Conservation (phyloP, 37 sponge, comb jelly and placozoan genomes). For the Bolinopsis microptera region DNA sequence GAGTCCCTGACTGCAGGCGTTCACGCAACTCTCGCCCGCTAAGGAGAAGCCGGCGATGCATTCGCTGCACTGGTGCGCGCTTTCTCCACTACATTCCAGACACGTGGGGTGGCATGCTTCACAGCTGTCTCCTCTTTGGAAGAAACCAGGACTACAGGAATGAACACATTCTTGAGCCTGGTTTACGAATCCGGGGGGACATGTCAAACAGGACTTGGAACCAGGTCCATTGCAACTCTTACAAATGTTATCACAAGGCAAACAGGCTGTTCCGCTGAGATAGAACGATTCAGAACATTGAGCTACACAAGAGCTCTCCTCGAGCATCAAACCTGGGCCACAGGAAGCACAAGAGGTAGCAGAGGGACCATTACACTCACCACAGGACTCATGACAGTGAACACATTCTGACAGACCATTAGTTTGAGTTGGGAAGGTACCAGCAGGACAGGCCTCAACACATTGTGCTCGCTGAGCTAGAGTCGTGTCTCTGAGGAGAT, state of each 20-base stretch:
- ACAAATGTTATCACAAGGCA: constrained; percentile 47
- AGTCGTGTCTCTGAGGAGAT: neutral
- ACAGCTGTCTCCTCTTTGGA: neutral
- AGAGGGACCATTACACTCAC: neutral
- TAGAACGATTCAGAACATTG: constrained; percentile 27
- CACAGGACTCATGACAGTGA: constrained; percentile 12
- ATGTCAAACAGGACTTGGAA: neutral
- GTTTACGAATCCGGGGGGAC: neutral
- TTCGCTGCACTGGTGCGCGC: constrained; percentile 37
- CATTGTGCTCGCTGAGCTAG: neutral
- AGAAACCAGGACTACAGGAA: neutral
- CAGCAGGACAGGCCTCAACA: constrained; percentile 37
- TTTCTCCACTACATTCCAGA: constrained; percentile 5
- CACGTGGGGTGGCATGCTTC: constrained; percentile 24
- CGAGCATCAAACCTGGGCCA: neutral
- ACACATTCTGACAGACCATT: neutral
- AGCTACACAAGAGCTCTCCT: neutral
- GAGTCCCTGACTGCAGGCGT: constrained; percentile 21
- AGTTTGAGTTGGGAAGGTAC: neutral
- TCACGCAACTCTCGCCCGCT: neutral
- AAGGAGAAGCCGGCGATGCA: constrained; percentile 27
- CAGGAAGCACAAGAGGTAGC: neutral
- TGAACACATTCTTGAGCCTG: neutral
- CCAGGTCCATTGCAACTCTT: constrained; percentile 40
- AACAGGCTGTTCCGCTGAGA: neutral